Evolutionary conservation across 2,888 invertebrate genomes (phyloP).

Genomic region (Ferdinandea cuprea): DNA sequence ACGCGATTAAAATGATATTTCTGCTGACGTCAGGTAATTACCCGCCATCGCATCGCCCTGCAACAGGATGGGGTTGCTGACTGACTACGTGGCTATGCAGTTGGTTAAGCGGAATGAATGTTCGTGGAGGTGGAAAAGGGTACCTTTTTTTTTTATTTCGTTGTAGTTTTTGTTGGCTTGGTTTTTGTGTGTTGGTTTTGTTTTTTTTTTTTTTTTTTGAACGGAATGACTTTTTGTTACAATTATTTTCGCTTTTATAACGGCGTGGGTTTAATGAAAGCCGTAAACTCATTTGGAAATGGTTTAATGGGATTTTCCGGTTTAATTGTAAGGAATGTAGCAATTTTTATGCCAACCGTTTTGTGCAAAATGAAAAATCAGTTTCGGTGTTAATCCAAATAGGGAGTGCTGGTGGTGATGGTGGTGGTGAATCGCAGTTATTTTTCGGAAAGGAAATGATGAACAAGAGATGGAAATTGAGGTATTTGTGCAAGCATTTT

Average conservation of each 20-base stretch:
- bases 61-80: slow-evolving; percentile 19
- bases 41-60: slow-evolving; percentile 21
- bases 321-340: slow-evolving; percentile 57
- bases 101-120: slow-evolving; percentile 67
- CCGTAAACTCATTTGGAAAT: slow-evolving; percentile 70
- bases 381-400: slow-evolving; percentile 17
- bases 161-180: background rate
- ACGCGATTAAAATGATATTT: slow-evolving; percentile 73
- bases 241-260: slow-evolving; percentile 68
- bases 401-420: background rate
- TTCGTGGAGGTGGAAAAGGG: slow-evolving; percentile 54
- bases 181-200: background rate
- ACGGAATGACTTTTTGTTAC: slow-evolving; percentile 53
- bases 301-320: slow-evolving; percentile 67
- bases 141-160: slow-evolving; percentile 8
- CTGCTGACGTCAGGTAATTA: slow-evolving; percentile 73
- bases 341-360: slow-evolving; percentile 19
- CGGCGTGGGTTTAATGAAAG: slow-evolving; percentile 61
- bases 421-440: background rate
- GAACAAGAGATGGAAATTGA: background rate
- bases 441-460: background rate
- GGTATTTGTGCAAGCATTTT: background rate
- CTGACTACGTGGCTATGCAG: slow-evolving; percentile 39
- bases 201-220: slow-evolving; percentile 2
- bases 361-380: slow-evolving; percentile 20